A percentile compares a stretch with the other conserved stretches of the same genome.
These are phyloP conservation scores for Microcebus lehilahytsara DNA, from an alignment of 2,113 vertebrate species.

Conservation along the genomic window DNA sequence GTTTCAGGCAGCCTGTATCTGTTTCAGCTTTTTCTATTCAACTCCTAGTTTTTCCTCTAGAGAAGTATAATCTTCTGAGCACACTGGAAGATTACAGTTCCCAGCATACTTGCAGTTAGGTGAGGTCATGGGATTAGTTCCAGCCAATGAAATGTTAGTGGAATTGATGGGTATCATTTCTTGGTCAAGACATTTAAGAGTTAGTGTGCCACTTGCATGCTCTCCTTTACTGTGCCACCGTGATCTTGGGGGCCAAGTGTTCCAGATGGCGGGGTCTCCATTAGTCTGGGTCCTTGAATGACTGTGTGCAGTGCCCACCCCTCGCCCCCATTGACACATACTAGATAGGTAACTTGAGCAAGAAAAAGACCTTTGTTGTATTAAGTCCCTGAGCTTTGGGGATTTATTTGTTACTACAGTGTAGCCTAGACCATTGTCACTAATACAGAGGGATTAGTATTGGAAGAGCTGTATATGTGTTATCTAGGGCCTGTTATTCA, in stretches of 20 bases:
- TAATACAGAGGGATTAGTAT: background rate
- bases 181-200: background rate
- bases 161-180: background rate
- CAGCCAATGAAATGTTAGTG: background rate
- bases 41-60: background rate
- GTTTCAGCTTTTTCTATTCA: background rate
- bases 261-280: background rate
- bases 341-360: background rate
- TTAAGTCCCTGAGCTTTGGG: background rate
- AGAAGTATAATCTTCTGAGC: background rate
- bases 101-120: background rate
- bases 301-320: background rate
- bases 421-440: background rate
- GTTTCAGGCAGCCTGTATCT: background rate
- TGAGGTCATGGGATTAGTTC: slow-evolving; percentile 6
- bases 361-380: background rate
- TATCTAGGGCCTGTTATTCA: background rate
- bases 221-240: background rate
- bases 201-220: background rate
- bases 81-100: background rate
- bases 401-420: background rate
- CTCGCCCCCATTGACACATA: background rate
- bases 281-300: background rate
- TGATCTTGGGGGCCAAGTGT: background rate
- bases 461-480: background rate